phyloP scores from a whole-genome alignment of 2,797 vertebrate species.

The Netta rufina region DNA sequence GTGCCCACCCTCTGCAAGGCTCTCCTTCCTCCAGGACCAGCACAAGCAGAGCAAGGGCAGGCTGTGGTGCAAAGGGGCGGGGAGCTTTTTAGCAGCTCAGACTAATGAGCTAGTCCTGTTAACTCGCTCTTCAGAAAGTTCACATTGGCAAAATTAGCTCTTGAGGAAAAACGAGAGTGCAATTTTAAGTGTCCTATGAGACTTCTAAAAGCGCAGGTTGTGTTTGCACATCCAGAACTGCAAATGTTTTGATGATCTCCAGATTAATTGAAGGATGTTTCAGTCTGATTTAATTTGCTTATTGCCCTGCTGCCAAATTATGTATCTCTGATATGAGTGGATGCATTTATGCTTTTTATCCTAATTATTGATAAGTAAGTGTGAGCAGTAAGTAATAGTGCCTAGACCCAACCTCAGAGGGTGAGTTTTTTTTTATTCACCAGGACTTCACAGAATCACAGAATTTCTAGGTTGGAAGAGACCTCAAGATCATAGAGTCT shows the following conservation, averaged over 20 bases:
- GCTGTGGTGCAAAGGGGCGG: neutral
- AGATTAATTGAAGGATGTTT: slow-evolving; percentile 30
- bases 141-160: neutral
- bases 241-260: slow-evolving; percentile 14
- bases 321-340: neutral
- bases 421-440: neutral
- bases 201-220: neutral
- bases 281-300: slow-evolving; percentile 13
- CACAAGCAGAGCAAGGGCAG: neutral
- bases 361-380: neutral
- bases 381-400: neutral
- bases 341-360: slow-evolving; percentile 2
- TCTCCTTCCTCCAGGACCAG: neutral
- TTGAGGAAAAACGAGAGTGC: neutral
- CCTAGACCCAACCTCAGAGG: neutral
- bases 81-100: neutral
- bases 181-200: neutral
- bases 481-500: neutral
- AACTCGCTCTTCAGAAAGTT: neutral
- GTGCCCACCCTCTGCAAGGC: neutral
- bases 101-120: neutral
- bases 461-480: too few species aligned
- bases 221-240: neutral
- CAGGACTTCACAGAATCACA: neutral
- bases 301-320: neutral